Base-by-base conservation (phyloP, 2,797 vertebrate species). In the Microctenopoma stevenorrisi region DNA sequence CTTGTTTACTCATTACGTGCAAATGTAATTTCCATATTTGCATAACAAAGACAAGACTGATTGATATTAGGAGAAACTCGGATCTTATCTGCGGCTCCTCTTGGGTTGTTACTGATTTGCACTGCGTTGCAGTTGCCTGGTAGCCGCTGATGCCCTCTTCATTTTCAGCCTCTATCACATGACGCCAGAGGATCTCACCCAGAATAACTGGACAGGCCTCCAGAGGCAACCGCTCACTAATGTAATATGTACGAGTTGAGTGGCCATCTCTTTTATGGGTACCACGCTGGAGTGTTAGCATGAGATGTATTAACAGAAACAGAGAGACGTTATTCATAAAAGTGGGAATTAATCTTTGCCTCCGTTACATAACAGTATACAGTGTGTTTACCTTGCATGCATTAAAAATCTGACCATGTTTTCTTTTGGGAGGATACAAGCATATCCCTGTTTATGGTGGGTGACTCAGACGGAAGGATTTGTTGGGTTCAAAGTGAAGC, bases 151-250 rank as follows among this genome's bases (percentile, higher is more conserved):
- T 49, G 66, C 70, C 74, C 78, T 80, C 82, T 79, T 86, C 70
- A 68, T 72, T 79, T 85, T 69, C 60, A 75, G 78, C 88, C 60
- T 46, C 67, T 83, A 83, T 89, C 85, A 87, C 79, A 71, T 51
- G 80, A 78, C 66, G 72, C 87, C 83, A 61, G 79, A 79, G 69
- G 76, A 81, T 73, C 82, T 84, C 72, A 68, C 73, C 83, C 65
- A 84, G 79, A 89, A 89, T 87, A 85, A 86, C 86, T 67, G 72
- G 79, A 82, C 72, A 53, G 79, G 81, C 71, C 87, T 84, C 66
- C 55, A 58, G 63, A 81, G 88, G 78, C 72, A 64, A 79, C 76
- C 56, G 72, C 76, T 73, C 51, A 16, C 77, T 83, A 76, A 84
- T 78, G 78, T 76, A 79, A 82, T 79, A 84, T 64, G 78, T 49